Percentiles rank a stretch among this genome's conserved stretches.
These are phyloP conservation scores for Perccottus glenii DNA, from an alignment of 2,113 vertebrate genomes.

Conservation along the genomic window DNA sequence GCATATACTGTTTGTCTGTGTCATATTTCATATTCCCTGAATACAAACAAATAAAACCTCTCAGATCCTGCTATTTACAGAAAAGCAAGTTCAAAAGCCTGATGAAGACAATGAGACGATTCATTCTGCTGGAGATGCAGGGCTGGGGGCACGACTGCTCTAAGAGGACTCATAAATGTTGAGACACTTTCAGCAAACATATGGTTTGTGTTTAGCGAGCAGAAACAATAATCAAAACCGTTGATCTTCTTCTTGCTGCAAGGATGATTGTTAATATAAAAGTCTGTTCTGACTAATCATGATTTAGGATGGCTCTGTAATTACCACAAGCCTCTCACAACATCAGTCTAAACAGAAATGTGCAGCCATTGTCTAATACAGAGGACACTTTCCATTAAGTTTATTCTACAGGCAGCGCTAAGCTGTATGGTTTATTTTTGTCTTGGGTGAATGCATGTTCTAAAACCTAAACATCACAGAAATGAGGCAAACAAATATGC, in stretches of 20 bases:
- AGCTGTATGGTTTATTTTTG: too few relatives aligned
- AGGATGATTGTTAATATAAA: constrained; percentile 78
- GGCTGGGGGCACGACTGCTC: constrained; percentile 65
- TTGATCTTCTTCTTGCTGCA: constrained; percentile 72
- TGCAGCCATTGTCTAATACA: constrained; percentile 13
- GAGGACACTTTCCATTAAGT: not conserved
- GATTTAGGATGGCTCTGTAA: constrained; percentile 71
- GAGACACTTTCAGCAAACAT: constrained; percentile 73
- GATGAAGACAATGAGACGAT: constrained; percentile 75
- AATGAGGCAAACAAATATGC: too few relatives aligned
- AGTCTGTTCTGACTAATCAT: constrained; percentile 77
- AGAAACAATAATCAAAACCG: constrained; percentile 79
- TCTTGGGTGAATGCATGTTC: too few relatives aligned
- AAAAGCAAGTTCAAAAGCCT: constrained; percentile 67
- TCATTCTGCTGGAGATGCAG: constrained; percentile 68
- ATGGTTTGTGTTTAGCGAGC: constrained; percentile 77
- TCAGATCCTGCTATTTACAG: constrained; percentile 57
- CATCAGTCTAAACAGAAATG: constrained; percentile 66
- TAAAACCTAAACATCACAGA: too few relatives aligned
- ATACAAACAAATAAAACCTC: constrained; percentile 57
- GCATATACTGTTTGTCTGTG: constrained; percentile 9
- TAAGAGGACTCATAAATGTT: constrained; percentile 69
- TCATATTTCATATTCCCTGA: constrained; percentile 36
- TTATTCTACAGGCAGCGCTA: too few relatives aligned
- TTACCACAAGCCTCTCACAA: constrained; percentile 64